A percentile compares a stretch with the other conserved stretches of the same genome.
These are phyloP conservation scores for Homarus gammarus DNA, from an alignment of 2,888 invertebrate species.

Conservation along the genomic window DNA sequence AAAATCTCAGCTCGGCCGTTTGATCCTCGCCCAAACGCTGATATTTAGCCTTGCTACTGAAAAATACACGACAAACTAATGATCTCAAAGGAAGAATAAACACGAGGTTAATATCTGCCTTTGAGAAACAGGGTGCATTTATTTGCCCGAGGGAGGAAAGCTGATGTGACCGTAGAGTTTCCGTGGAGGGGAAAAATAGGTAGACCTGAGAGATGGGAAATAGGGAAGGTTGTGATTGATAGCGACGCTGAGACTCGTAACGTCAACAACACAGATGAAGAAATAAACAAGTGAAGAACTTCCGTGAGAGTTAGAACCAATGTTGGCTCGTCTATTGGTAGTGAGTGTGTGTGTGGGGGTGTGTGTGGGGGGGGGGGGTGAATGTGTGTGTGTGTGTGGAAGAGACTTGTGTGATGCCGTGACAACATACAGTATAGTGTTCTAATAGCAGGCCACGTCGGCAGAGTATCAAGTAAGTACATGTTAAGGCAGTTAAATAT, in stretches of 20 bases:
- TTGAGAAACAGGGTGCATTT: not conserved
- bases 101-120: not conserved
- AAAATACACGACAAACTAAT: constrained; percentile 8
- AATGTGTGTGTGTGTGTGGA: no score
- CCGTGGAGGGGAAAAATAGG: not conserved
- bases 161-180: not conserved
- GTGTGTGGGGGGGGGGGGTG: no score
- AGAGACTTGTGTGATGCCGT: no score
- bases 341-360: no score
- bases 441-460: no score
- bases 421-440: no score
- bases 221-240: not conserved
- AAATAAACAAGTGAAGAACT: not conserved
- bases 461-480: no score
- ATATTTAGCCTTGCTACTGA: not conserved
- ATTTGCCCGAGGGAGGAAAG: not conserved
- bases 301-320: not conserved
- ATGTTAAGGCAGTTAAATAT: no score
- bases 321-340: not conserved
- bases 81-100: not conserved
- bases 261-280: not conserved
- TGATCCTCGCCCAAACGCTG: not conserved
- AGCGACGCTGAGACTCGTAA: not conserved
- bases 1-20: not conserved
- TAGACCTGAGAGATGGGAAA: not conserved